Evolutionary conservation across 2,113 vertebrate genomes (phyloP).

Genomic region (Taxidea taxus): DNA sequence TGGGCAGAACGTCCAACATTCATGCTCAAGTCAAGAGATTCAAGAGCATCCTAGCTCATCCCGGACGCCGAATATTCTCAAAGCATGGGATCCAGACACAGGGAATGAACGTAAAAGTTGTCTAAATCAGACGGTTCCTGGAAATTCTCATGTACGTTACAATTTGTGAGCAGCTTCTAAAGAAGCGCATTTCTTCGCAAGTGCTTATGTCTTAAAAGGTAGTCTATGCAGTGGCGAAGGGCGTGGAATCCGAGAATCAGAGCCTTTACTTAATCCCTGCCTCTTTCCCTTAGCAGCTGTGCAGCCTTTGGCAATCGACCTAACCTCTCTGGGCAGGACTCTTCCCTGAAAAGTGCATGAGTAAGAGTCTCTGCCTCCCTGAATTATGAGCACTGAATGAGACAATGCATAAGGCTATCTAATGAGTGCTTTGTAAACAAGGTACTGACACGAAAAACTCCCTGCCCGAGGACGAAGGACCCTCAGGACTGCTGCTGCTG

Average conservation of each 20-base stretch:
- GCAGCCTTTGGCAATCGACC: not conserved
- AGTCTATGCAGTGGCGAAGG: not conserved
- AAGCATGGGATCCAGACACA: not conserved
- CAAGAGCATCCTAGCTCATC: not conserved
- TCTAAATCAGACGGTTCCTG: not conserved
- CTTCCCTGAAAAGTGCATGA: not conserved
- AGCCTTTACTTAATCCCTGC: too few species aligned
- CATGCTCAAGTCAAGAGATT: not conserved
- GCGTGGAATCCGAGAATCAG: not conserved
- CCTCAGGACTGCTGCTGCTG: too few species aligned
- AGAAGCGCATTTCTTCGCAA: not conserved
- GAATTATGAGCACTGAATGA: not conserved
- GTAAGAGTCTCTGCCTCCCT: not conserved
- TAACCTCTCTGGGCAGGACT: not conserved
- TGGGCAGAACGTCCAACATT: not conserved
- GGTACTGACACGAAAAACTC: not conserved
- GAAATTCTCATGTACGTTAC: not conserved
- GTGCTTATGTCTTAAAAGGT: not conserved
- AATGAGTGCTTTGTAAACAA: not conserved
- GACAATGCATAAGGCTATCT: not conserved
- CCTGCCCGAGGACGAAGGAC: not conserved
- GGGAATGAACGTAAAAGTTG: not conserved
- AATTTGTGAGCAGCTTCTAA: not conserved
- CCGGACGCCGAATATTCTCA: not conserved
- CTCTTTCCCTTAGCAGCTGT: not conserved